Conservation (phyloP, 2,113 vertebrate species). For the Pelecanus crispus region DNA sequence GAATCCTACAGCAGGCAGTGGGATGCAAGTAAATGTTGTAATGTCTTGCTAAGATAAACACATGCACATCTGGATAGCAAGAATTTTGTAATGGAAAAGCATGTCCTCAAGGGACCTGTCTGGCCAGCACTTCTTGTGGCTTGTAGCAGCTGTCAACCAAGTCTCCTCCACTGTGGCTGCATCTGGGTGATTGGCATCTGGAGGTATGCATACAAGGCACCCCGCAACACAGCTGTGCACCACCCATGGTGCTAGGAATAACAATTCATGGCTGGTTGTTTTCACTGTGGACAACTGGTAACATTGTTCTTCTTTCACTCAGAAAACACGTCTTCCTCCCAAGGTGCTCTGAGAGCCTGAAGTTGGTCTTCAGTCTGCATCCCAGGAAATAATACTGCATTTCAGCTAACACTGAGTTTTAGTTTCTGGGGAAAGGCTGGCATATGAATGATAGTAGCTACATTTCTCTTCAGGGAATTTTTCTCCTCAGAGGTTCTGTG, state of each 20-base stretch:
- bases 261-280: background rate
- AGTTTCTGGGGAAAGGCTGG: background rate
- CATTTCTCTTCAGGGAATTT: background rate
- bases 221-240: background rate
- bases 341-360: background rate
- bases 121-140: background rate
- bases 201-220: background rate
- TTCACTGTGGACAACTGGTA: background rate
- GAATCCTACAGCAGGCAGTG: background rate
- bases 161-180: background rate
- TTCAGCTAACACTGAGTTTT: background rate
- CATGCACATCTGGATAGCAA: background rate
- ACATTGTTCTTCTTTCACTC: background rate
- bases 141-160: background rate
- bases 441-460: background rate
- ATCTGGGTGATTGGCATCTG: background rate
- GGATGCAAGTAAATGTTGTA: background rate
- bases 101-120: too few species aligned
- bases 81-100: background rate
- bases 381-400: background rate
- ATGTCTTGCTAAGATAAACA: background rate
- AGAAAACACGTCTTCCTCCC: background rate
- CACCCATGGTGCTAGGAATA: background rate
- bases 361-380: background rate
- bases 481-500: background rate